phyloP scores from a whole-genome alignment of 2,113 vertebrate species.

The Numenius arquata region DNA sequence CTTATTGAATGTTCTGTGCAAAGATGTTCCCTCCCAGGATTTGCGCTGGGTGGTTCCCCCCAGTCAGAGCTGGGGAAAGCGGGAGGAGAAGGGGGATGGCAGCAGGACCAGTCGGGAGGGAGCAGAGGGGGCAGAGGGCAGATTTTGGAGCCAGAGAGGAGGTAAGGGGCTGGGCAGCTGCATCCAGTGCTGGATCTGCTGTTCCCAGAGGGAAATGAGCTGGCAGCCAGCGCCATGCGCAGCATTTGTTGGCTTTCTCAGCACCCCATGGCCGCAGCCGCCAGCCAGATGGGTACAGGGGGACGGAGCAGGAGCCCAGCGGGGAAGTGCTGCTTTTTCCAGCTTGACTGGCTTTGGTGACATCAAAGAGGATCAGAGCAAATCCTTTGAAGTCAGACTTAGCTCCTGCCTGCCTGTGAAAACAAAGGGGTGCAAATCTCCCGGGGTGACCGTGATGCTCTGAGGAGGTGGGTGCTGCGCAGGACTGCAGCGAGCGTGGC shows the following conservation, averaged over 20 bases:
- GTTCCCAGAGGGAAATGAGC: accelerated
- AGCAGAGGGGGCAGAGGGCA: neutral
- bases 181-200: neutral
- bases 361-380: neutral
- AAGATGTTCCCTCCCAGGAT: neutral
- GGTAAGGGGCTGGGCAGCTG: neutral
- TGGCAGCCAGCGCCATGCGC: neutral
- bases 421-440: neutral
- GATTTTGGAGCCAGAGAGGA: neutral
- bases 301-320: neutral
- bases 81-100: neutral
- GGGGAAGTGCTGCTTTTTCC: neutral
- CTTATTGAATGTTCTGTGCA: neutral
- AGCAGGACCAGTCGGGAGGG: too few species aligned
- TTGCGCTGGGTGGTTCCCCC: neutral
- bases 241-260: neutral
- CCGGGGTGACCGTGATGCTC: accelerated
- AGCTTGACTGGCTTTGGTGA: neutral
- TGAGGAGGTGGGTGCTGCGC: neutral
- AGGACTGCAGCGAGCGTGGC: neutral
- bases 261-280: neutral
- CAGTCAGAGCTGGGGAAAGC: neutral
- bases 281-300: neutral
- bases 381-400: neutral
- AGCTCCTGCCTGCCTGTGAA: neutral